Base-by-base conservation (phyloP, 2,113 vertebrate species). In the Reinhardtius hippoglossoides region DNA sequence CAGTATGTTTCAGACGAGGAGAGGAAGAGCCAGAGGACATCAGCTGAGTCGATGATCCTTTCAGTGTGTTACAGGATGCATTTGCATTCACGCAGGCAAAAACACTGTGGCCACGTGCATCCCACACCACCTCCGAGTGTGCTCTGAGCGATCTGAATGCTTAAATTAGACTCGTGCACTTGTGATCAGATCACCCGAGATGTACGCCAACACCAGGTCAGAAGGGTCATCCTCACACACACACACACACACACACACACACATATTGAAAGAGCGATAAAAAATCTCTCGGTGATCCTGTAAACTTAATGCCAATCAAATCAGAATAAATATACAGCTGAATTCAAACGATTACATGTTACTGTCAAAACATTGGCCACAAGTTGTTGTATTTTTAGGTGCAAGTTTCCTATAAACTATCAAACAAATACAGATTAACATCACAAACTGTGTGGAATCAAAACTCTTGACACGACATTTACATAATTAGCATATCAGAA, bases 391-490 rank as follows among this genome's bases (percentile, higher is more conserved):
- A n/a, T 31, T 79, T 52, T 60, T 67, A 87, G 82, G 77, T 82
- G 78, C 81, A 44, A 74, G 80, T 79, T 82, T 76, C 69, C 86
- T 84, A 85, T 35, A 82, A 90, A 86, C 90, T 89, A 89, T 88
- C 66, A 76, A 92, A 87, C 86, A 75, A 82, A 88, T 87, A 91
- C 73, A 40, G 81, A 71, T 84, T 72, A 84, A 87, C 81, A 79
- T 84, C 88, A 90, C 85, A 78, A 61, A 50, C 46, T 70, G 69
- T 88, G 86, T 71, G 21, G 82, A 85, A 78, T 89, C 56, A 82
- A 86, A 89, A 88, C 73, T 31, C 50, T 42, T 42, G 71, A 88
- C 80, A 85, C 83, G 8, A 87, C 81, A 67, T 71, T 68, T 42
- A 76, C 72, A 81, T 57, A 71, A 77, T 50, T 83, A 89, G 73